These are phyloP conservation scores for Amphipoea oculea DNA, from an alignment of 2,888 invertebrate genomes.

Conservation along the genomic window DNA sequence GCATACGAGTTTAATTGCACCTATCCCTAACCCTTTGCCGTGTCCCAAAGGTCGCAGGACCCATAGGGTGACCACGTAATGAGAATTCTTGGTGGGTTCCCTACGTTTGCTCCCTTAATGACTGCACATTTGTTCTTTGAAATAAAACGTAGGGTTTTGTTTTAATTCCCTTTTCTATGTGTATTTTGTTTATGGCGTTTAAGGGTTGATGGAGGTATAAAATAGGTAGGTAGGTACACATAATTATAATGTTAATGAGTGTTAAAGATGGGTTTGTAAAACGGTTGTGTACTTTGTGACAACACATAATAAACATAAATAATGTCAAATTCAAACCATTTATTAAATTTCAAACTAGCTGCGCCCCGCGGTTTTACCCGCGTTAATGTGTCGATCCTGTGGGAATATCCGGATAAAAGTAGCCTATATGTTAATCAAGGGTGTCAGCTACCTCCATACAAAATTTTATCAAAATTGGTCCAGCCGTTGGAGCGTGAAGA, in stretches of 20 bases:
- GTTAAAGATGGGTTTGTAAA: slow-evolving; percentile 1
- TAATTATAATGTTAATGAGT: not conserved
- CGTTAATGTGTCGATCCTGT: no score
- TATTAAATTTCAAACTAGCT: no score
- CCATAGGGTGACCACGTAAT: slow-evolving; percentile 71
- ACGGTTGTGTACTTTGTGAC: not conserved
- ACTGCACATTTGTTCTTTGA: slow-evolving; percentile 71
- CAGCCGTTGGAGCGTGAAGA: no score
- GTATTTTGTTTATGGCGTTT: slow-evolving; percentile 39
- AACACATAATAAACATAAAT: no score
- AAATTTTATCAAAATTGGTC: no score
- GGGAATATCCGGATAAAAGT: no score
- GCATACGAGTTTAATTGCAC: slow-evolving; percentile 62
- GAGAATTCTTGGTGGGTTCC: slow-evolving; percentile 76
- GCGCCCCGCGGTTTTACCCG: no score
- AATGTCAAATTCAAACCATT: no score
- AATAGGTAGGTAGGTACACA: not conserved
- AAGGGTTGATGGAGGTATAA: not conserved
- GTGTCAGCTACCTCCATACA: no score
- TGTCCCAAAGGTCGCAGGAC: slow-evolving; percentile 60
- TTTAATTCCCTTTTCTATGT: slow-evolving; percentile 57
- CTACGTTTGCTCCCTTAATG: slow-evolving; percentile 71
- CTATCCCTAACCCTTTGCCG: slow-evolving; percentile 64
- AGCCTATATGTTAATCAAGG: no score
- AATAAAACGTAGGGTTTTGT: slow-evolving; percentile 60